Percentiles rank a stretch among this genome's conserved stretches.
Conservation (phyloP, 2,888 invertebrate genomes). For the Pyrrhia umbra region DNA sequence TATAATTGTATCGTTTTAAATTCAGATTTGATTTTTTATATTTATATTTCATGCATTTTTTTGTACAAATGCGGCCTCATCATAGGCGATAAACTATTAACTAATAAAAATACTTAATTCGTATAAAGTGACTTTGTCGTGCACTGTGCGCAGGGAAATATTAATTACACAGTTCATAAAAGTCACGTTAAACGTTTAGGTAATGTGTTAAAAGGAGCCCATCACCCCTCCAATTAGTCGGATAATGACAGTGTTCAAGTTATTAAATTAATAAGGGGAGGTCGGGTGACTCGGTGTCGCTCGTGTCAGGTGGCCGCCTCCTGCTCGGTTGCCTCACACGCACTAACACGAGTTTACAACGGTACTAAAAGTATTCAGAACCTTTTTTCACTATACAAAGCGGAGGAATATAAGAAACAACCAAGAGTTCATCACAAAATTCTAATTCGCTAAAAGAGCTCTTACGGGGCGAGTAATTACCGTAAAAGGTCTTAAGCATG, state of each 20-base stretch:
- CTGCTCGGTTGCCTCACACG: constrained; percentile 46
- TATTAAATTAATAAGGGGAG: constrained; percentile 90
- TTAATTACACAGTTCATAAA: constrained; percentile 88
- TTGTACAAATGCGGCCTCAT: too few relatives aligned
- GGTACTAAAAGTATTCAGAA: constrained; percentile 6
- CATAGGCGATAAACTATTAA: background rate
- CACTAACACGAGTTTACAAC: constrained; percentile 3
- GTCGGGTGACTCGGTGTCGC: constrained; percentile 76
- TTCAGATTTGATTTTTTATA: background rate
- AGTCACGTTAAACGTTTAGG: constrained; percentile 85
- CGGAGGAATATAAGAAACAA: constrained; percentile 82
- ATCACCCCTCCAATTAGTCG: constrained; percentile 88
- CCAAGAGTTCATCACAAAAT: constrained; percentile 85
- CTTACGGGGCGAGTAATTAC: constrained; percentile 83
- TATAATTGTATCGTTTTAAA: background rate
- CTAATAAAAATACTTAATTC: constrained; percentile 8
- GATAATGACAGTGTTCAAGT: constrained; percentile 88
- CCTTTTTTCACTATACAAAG: constrained; percentile 56
- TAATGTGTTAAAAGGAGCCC: constrained; percentile 86
- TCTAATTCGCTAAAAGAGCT: constrained; percentile 84
- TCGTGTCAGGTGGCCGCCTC: constrained; percentile 71
- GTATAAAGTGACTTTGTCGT: constrained; percentile 25
- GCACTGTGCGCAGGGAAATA: constrained; percentile 68
- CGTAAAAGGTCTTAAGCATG: constrained; percentile 88
- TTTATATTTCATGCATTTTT: too few relatives aligned